A percentile compares a stretch with the other conserved stretches of the same genome.
phyloP scores from a whole-genome alignment of 2,797 vertebrate genomes.

The Clamator glandarius region DNA sequence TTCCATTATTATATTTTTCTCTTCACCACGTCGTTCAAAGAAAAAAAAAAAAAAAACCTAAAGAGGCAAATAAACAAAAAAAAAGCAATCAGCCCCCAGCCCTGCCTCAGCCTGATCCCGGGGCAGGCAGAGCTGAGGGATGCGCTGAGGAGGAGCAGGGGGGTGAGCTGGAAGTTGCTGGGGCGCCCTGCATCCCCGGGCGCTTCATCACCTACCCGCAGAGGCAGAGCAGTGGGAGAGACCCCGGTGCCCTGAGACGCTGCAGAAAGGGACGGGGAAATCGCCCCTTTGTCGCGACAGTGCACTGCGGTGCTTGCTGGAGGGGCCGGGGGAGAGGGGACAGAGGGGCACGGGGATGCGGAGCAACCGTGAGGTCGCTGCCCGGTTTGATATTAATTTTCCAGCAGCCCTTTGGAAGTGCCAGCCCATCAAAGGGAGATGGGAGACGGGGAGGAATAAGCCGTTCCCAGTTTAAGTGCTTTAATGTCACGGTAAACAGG shows the following conservation, averaged over 20 bases:
- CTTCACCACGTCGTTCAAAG: neutral
- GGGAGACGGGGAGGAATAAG: neutral
- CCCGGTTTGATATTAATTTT: neutral
- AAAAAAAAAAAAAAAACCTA: neutral
- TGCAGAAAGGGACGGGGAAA: neutral
- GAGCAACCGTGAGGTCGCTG: neutral
- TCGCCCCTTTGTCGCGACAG: neutral
- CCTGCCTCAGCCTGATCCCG: constrained; percentile 1
- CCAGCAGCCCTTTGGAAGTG: neutral
- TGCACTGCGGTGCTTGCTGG: neutral
- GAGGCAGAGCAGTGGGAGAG: neutral
- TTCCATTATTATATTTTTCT: neutral
- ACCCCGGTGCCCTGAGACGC: neutral
- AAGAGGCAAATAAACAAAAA: neutral
- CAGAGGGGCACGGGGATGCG: neutral
- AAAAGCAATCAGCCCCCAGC: neutral
- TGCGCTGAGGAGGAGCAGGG: neutral
- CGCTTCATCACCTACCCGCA: neutral
- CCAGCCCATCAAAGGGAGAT: neutral
- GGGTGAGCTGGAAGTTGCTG: neutral
- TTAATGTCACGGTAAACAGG: constrained; percentile 74
- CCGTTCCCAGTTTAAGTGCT: constrained; percentile 53
- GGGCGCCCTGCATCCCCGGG: neutral
- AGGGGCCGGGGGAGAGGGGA: neutral
- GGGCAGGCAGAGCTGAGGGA: constrained; percentile 12